Conservation (phyloP, 1,140 invertebrate species). For the Belonocnema kinseyi region DNA sequence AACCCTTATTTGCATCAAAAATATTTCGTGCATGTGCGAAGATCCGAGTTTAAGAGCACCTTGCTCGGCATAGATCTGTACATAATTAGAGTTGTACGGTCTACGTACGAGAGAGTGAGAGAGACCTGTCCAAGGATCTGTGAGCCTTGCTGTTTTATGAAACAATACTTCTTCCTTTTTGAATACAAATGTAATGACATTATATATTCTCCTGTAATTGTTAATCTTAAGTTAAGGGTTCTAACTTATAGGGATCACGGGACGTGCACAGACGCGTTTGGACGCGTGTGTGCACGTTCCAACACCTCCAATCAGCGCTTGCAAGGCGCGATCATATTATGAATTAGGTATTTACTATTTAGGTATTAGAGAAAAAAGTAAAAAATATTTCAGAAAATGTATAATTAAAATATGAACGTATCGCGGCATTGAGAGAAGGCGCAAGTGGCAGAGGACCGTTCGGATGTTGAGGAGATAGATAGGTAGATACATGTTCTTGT, state of each 20-base stretch:
- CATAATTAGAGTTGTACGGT: conserved; percentile 31
- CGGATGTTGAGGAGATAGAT: no score
- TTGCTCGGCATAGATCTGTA: conserved; percentile 23
- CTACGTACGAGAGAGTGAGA: conserved; percentile 30
- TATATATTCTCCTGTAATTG: conserved; percentile 54
- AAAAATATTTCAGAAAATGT: conserved; percentile 61
- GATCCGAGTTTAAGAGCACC: conserved; percentile 21
- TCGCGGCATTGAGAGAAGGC: conserved; percentile 61
- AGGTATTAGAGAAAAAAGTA: conserved; percentile 61
- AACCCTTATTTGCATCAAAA: conserved; percentile 55
- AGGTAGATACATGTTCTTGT: no score
- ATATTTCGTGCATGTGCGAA: conserved; percentile 42
- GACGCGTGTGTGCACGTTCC: conserved; percentile 42
- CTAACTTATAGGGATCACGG: conserved; percentile 52
- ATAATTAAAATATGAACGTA: conserved; percentile 70
- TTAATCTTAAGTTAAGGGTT: conserved; percentile 57
- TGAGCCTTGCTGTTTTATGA: conserved; percentile 22
- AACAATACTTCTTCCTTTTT: conserved; percentile 53
- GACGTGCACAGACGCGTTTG: conserved; percentile 41
- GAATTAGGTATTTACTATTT: conserved; percentile 44
- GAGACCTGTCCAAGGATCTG: neutral
- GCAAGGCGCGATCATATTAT: conserved; percentile 22
- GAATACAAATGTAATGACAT: conserved; percentile 51
- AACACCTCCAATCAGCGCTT: conserved; percentile 36
- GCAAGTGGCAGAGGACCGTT: conserved; percentile 46